phyloP scores from a whole-genome alignment of 1,140 invertebrate species.

The Formica selysi region DNA sequence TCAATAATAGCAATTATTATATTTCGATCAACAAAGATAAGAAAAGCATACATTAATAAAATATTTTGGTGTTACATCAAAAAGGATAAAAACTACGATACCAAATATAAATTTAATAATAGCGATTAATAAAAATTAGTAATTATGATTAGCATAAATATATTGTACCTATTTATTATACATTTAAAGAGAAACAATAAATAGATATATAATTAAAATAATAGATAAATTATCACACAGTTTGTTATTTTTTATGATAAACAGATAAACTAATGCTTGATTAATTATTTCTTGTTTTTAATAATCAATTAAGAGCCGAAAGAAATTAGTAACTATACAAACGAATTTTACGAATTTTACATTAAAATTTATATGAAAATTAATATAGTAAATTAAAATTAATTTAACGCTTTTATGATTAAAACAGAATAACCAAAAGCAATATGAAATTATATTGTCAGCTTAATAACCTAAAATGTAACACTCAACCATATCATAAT shows the following conservation, averaged over 20 bases:
- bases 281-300: too few species aligned
- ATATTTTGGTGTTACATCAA: background rate
- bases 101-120: background rate
- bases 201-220: too few species aligned
- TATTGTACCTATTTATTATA: too few species aligned
- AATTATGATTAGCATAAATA: too few species aligned
- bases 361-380: slow-evolving; percentile 1
- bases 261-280: too few species aligned
- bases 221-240: too few species aligned
- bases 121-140: too few species aligned
- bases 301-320: too few species aligned
- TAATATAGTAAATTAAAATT: background rate
- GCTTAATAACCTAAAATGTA: slow-evolving; percentile 43
- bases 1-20: background rate
- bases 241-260: too few species aligned
- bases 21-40: background rate
- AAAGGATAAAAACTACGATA: background rate
- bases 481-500: background rate
- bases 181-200: too few species aligned
- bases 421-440: background rate
- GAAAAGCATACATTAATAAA: background rate
- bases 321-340: too few species aligned
- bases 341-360: background rate
- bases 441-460: slow-evolving; percentile 28
- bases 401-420: background rate